Evolutionary conservation across 30 jellyfish, hydroid and myxozoan genomes (phyloP).

Genomic region (Sanderia malayensis): DNA sequence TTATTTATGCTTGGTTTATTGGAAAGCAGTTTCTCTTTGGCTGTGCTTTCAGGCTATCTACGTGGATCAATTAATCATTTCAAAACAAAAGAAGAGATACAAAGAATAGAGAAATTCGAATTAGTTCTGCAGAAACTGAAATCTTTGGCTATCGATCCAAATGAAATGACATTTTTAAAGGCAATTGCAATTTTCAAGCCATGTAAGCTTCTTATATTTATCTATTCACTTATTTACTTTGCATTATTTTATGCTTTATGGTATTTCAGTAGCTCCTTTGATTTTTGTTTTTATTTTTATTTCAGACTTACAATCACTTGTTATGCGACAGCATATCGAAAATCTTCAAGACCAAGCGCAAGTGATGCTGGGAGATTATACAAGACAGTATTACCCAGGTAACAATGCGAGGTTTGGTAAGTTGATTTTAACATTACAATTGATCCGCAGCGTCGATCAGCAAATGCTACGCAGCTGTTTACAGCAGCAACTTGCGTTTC

Average conservation of each 20-base stretch:
- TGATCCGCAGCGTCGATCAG: slow-evolving; percentile 69
- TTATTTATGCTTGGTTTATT: slow-evolving; percentile 53
- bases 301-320: slow-evolving; percentile 65
- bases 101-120: slow-evolving; percentile 52
- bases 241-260: background rate
- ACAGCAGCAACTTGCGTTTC: slow-evolving; percentile 52
- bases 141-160: slow-evolving; percentile 69
- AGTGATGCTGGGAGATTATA: slow-evolving; percentile 75
- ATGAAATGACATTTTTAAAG: slow-evolving; percentile 73
- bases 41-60: slow-evolving; percentile 51
- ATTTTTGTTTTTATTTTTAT: no score
- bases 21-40: slow-evolving; percentile 56
- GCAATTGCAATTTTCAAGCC: slow-evolving; percentile 88
- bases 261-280: background rate
- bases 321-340: slow-evolving; percentile 67
- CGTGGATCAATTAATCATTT: slow-evolving; percentile 22
- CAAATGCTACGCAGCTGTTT: slow-evolving; percentile 55
- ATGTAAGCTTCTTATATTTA: slow-evolving; percentile 35
- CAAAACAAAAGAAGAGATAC: slow-evolving; percentile 32
- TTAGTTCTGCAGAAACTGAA: slow-evolving; percentile 48
- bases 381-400: slow-evolving; percentile 62
- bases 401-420: slow-evolving; percentile 81
- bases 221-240: background rate
- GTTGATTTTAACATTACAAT: slow-evolving; percentile 62
- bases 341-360: slow-evolving; percentile 88